Base-by-base conservation (phyloP, 2,113 vertebrate genomes). In the Salvator merianae region DNA sequence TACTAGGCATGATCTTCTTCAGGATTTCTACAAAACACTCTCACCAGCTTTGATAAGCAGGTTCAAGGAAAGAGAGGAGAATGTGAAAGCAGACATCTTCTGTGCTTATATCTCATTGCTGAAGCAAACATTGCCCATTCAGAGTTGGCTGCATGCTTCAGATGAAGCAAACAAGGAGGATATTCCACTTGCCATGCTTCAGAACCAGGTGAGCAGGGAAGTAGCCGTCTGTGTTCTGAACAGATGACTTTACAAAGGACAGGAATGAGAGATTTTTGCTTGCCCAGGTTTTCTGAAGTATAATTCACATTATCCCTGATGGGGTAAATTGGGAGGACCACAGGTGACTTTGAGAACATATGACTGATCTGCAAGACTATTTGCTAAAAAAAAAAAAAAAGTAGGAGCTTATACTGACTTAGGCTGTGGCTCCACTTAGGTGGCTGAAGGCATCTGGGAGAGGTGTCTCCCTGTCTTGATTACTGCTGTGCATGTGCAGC, bases 61-160 rank as follows among this genome's bases (percentile, higher is more conserved):
- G 32, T 99, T 99, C 95, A 97, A 96, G 89, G 98, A 99, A 90
- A 97, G 98, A 0, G 98, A 99, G 92, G 98, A 99, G 94, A 99
- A 98, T 0, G 98, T 99, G 85, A 95, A 96, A 90, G 96, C 97
- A 0, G 98, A 99, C 20, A 96, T 99, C 88, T 98, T 99, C 10
- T 93, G 94, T 0, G 95, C 97, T 3, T 99, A 98, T 22, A 95
- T 97, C 0, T 92, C 96, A 26, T 93, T 99, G 90, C 95, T 99
- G 88, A 97, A 94, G 85, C 98, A 98, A 88, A 98, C 97, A 0
- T 93, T 95, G 89, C 91, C 95, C 59, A 80, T 88, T 8, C 96
- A 95, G 59, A 94, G 95, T 24, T 93, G 94, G 94, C 82, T 95
- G 76, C 85, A 91, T 0, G 14, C 92, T 0, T 36, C 94, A 0